Conservation (phyloP, 2,113 vertebrate genomes). For the Cyanistes caeruleus region DNA sequence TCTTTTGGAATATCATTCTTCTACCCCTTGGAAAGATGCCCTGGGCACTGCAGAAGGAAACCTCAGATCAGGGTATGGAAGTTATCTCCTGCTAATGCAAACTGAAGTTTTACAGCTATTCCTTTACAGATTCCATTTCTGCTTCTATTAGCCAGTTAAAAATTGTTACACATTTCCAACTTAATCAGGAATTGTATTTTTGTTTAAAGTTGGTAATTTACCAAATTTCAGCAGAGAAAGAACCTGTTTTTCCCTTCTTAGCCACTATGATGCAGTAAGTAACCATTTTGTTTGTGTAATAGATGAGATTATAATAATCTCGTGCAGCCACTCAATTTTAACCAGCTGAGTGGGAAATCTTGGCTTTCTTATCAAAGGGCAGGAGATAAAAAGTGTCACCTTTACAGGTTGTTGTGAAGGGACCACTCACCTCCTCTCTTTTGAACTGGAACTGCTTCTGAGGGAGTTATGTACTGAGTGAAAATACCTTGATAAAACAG, state of each 20-base stretch:
- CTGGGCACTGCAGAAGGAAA: not conserved
- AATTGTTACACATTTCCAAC: not conserved
- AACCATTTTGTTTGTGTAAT: slow-evolving; percentile 5
- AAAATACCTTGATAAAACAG: slow-evolving; percentile 33
- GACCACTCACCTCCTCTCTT: not conserved
- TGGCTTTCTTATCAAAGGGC: slow-evolving; percentile 41
- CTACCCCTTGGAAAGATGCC: not conserved
- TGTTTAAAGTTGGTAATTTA: not conserved
- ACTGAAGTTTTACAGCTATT: not conserved
- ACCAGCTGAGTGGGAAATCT: slow-evolving; percentile 40
- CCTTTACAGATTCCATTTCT: not conserved
- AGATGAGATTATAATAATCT: slow-evolving; percentile 13
- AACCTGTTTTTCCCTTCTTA: not conserved
- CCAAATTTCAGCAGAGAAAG: not conserved
- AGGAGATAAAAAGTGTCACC: slow-evolving; percentile 1
- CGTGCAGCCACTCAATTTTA: slow-evolving; percentile 27
- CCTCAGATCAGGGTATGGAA: not conserved
- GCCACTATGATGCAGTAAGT: not conserved
- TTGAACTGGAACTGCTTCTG: not conserved
- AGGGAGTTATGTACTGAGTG: not conserved
- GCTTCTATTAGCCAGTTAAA: not conserved
- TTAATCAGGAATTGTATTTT: not conserved
- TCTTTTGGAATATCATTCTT: not conserved
- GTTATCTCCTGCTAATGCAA: not conserved
- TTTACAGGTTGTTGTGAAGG: slow-evolving; percentile 13